Base-by-base conservation (phyloP, 2,797 vertebrate species). In the Ctenochaetus hawaiiensis region DNA sequence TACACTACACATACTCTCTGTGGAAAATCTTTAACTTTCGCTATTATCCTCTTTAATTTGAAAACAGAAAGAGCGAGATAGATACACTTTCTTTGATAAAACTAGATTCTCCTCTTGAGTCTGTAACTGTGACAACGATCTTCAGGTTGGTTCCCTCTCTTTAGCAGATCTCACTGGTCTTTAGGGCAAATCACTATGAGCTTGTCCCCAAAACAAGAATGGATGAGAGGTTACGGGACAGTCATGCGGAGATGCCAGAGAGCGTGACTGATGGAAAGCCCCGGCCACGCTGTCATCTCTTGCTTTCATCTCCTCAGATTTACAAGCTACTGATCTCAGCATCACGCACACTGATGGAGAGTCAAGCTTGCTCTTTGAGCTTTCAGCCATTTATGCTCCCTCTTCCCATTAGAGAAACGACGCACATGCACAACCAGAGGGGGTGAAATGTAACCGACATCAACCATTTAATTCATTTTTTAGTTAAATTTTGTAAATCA, bases 251-350 rank as follows among this genome's bases (percentile, higher is more conserved):
- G 72, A 72, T 47, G 70, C 51, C n/a, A 1, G 56, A 20, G n/a
- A 67, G 49, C 13, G 51, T 78, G 58, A 85, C 47, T 72, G 81
- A 81, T 72, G 43, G 77, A 67, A 69, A 82, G 68, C 60, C 48
- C n/a, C 5, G 67, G 44, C 59, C 67, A 43, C 0, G 10, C 39
- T 52, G 79, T 88, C 77, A 79, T 79, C 72, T 67, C 73, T 57
- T 57, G 64, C 65, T 76, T 67, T 77, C 77, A 76, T 85, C 75
- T 86, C 75, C 45, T 84, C 60, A 67, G 71, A 90, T 88, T 89
- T 81, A 86, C 70, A 80, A 65, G n/a, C 71, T 69, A 84, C 80
- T 88, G 82, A 86, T 87, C 77, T 65, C 30, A 61, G 37, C 49
- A 70, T 82, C 77, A 75, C 43, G 77, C 52, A 65, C 57, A 70